Percentiles rank a stretch among this genome's conserved stretches.
Evolutionary conservation across 2,888 invertebrate genomes (phyloP).

Genomic region (Phyllotreta cruciferae): DNA sequence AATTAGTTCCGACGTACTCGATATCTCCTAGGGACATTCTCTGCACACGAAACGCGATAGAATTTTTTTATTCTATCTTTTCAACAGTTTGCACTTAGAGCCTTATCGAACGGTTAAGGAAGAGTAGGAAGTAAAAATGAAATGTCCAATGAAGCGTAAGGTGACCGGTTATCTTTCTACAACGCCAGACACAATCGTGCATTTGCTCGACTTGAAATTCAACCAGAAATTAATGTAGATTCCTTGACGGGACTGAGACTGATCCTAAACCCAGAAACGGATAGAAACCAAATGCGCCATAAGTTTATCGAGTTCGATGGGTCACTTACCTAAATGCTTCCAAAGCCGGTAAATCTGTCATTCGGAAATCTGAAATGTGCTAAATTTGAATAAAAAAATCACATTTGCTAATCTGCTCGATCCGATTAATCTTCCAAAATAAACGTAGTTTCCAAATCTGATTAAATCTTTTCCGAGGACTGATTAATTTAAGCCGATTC

Average conservation of each 20-base stretch:
- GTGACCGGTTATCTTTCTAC: slow-evolving; percentile 55
- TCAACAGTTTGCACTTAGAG: slow-evolving; percentile 28
- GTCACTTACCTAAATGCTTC: too few species aligned
- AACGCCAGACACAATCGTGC: slow-evolving; percentile 53
- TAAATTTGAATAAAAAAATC: too few species aligned
- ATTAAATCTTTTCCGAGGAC: too few species aligned
- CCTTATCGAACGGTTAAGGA: slow-evolving; percentile 52
- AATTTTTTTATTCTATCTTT: slow-evolving; percentile 23
- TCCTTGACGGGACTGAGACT: slow-evolving; percentile 40
- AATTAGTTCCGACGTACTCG: slow-evolving; percentile 10
- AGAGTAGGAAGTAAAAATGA: slow-evolving; percentile 47
- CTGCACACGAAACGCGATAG: slow-evolving; percentile 23
- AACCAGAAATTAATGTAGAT: slow-evolving; percentile 49
- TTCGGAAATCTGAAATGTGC: too few species aligned
- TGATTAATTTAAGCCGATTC: too few species aligned
- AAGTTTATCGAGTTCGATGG: too few species aligned
- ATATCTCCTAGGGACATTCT: slow-evolving; percentile 23
- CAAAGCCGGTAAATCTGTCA: too few species aligned
- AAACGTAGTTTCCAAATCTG: too few species aligned
- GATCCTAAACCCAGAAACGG: slow-evolving; percentile 10
- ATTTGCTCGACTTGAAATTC: slow-evolving; percentile 50
- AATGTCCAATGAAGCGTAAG: slow-evolving; percentile 51
- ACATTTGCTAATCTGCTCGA: too few species aligned
- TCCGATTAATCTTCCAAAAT: too few species aligned
- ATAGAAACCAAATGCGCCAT: too few species aligned